phyloP scores from a whole-genome alignment of 2,797 vertebrate species.

The Catamblyrhynchus diadema region DNA sequence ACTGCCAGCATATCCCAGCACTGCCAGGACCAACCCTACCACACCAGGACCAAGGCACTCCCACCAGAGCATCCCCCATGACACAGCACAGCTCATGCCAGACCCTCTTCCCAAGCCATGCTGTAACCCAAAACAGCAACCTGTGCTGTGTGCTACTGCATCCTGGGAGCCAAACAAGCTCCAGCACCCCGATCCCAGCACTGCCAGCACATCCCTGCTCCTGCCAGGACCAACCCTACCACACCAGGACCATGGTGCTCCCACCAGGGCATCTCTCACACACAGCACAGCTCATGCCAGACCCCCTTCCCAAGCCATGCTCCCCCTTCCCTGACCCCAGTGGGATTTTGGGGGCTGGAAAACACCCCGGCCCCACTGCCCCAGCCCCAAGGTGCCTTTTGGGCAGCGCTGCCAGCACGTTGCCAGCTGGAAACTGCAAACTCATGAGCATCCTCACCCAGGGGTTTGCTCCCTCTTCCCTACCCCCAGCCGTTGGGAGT shows the following conservation, averaged over 20 bases:
- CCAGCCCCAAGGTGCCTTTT: fast-evolving
- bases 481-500: background rate
- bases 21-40: background rate
- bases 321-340: background rate
- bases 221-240: background rate
- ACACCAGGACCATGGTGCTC: fast-evolving
- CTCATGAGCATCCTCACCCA: background rate
- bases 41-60: fast-evolving
- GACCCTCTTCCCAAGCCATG: fast-evolving
- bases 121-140: background rate
- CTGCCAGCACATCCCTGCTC: background rate
- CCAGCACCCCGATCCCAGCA: too few relatives aligned
- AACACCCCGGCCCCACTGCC: fast-evolving
- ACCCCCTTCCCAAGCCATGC: fast-evolving
- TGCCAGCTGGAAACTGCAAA: background rate
- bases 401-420: background rate
- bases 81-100: fast-evolving
- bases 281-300: fast-evolving
- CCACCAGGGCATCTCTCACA: background rate
- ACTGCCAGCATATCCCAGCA: background rate
- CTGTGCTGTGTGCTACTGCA: too few relatives aligned
- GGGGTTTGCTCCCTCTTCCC: background rate
- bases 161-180: too few relatives aligned
- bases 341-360: fast-evolving
- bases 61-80: background rate